These are phyloP conservation scores for Lissocephala sabroskyi DNA, from an alignment of 2,888 invertebrate species.

Conservation along the genomic window DNA sequence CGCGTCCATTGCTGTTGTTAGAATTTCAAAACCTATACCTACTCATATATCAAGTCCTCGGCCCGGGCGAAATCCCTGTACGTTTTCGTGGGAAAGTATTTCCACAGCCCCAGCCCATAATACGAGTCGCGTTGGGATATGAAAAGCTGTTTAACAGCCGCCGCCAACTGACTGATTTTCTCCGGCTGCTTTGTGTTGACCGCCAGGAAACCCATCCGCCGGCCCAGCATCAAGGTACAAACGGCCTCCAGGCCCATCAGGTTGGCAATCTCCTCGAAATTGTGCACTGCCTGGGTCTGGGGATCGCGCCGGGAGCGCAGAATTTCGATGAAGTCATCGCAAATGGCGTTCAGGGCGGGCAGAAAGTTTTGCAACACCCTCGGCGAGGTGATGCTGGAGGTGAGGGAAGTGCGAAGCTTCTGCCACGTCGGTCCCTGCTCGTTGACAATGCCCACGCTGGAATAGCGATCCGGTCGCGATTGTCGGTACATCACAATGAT, in stretches of 20 bases:
- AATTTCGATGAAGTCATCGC: slow-evolving; percentile 83
- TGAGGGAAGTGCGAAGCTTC: slow-evolving; percentile 80
- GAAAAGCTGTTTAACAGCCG: slow-evolving; percentile 85
- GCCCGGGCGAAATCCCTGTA: slow-evolving; percentile 81
- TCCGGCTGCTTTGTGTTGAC: slow-evolving; percentile 74
- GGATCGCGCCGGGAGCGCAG: slow-evolving; percentile 75
- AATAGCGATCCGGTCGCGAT: slow-evolving; percentile 84
- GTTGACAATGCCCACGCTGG: slow-evolving; percentile 86
- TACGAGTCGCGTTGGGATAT: slow-evolving; percentile 85
- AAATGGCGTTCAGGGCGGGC: slow-evolving; percentile 82
- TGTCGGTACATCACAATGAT: slow-evolving; percentile 83
- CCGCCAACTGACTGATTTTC: slow-evolving; percentile 77
- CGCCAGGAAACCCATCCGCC: slow-evolving; percentile 82
- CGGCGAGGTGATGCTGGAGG: slow-evolving; percentile 83
- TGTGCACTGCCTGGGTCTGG: slow-evolving; percentile 75
- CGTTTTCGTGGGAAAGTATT: slow-evolving; percentile 81
- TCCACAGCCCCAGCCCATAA: slow-evolving; percentile 86
- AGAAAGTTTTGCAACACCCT: slow-evolving; percentile 83
- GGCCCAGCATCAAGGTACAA: slow-evolving; percentile 84
- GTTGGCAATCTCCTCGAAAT: slow-evolving; percentile 83
- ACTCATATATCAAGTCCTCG: slow-evolving; percentile 88
- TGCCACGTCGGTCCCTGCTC: slow-evolving; percentile 89
- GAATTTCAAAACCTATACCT: slow-evolving; percentile 70
- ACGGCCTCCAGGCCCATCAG: slow-evolving; percentile 87
- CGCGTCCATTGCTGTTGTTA: too few species aligned